Evolutionary conservation across 2,888 invertebrate species (phyloP).

Genomic region (Drosophila barbarae): DNA sequence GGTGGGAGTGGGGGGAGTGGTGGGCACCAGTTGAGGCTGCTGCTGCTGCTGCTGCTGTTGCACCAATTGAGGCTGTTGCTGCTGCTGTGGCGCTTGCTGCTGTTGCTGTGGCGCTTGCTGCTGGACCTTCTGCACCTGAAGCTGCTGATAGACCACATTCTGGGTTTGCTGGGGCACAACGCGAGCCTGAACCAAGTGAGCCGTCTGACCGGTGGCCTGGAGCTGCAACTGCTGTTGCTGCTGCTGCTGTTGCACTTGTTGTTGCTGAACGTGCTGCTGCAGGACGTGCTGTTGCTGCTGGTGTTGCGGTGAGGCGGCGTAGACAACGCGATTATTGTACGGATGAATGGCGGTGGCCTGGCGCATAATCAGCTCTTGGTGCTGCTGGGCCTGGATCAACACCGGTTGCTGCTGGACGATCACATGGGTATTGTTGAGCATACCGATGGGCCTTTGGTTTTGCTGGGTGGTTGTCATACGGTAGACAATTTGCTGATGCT

Average conservation of each 20-base stretch:
- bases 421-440: constrained; percentile 75
- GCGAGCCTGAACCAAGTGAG: constrained; percentile 72
- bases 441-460: constrained; percentile 60
- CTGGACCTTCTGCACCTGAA: constrained; percentile 65
- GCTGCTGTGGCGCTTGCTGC: constrained; percentile 47
- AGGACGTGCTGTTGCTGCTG: constrained; percentile 56
- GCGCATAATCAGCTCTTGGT: constrained; percentile 78
- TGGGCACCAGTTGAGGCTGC: constrained; percentile 39
- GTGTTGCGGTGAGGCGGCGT: constrained; percentile 51
- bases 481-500: constrained; percentile 69
- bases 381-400: constrained; percentile 76
- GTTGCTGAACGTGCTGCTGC: constrained; percentile 63
- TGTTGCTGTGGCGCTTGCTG: constrained; percentile 44
- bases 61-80: constrained; percentile 32
- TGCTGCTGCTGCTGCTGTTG: constrained; percentile 40
- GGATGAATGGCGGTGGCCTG: constrained; percentile 71
- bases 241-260: constrained; percentile 54
- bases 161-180: constrained; percentile 64
- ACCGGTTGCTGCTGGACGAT: constrained; percentile 77
- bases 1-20: constrained; percentile 17
- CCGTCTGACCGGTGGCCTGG: constrained; percentile 55
- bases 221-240: constrained; percentile 53
- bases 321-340: constrained; percentile 73
- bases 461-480: constrained; percentile 68
- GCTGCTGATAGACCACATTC: constrained; percentile 75